Percentiles rank a stretch among this genome's conserved stretches.
Conservation (phyloP, 2,113 vertebrate species). For the Hippotragus niger region DNA sequence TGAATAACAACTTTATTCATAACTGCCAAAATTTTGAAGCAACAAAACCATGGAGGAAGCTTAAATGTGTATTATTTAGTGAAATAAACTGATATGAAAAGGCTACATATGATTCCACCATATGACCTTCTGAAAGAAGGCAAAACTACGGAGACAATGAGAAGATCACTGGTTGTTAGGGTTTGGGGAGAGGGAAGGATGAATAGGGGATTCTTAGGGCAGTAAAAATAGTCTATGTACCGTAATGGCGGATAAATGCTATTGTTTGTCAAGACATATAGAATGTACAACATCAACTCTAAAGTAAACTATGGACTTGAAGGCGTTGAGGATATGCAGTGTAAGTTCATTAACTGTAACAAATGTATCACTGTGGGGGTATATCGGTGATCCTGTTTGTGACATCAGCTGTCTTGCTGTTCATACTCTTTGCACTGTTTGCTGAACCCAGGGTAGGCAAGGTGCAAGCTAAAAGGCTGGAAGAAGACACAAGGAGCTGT, state of each 20-base stretch:
- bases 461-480: neutral
- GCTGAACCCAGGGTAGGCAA: neutral
- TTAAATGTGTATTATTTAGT: neutral
- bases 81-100: neutral
- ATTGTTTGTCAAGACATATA: neutral
- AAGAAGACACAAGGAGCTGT: neutral
- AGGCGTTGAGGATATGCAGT: neutral
- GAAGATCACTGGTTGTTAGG: neutral
- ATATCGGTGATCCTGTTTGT: accelerated
- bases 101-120: neutral
- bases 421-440: neutral
- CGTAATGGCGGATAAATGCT: neutral
- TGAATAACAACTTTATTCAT: neutral
- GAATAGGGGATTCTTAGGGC: neutral
- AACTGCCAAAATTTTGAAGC: neutral
- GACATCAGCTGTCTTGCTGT: neutral
- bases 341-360: neutral
- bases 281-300: neutral
- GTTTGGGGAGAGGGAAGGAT: neutral
- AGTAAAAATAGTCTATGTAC: neutral
- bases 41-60: neutral
- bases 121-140: neutral
- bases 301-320: neutral
- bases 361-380: neutral
- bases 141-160: neutral